These are phyloP conservation scores for Pyrrhura leucotis DNA, from an alignment of 2,797 vertebrate genomes.

Conservation along the genomic window DNA sequence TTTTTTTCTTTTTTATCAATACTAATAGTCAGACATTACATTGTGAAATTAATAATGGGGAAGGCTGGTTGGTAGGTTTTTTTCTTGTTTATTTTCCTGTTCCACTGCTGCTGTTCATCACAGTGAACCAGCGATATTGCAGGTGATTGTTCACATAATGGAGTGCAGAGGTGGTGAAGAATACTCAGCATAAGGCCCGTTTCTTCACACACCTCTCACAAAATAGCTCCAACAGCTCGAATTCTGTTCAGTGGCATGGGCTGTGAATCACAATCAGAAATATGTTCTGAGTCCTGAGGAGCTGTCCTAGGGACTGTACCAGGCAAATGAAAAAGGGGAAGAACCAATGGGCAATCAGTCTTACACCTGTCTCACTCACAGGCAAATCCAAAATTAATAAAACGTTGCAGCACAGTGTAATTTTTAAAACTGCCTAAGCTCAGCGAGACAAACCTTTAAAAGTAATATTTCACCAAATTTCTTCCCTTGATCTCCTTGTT, in stretches of 20 bases:
- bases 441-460: neutral
- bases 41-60: neutral
- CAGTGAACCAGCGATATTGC: neutral
- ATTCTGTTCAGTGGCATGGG: neutral
- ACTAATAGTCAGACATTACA: neutral
- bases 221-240: neutral
- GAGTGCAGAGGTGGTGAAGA: neutral
- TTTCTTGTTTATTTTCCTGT: neutral
- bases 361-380: neutral
- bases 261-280: neutral
- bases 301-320: neutral
- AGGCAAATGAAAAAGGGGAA: neutral
- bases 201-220: neutral
- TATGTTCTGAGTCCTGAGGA: neutral
- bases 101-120: neutral
- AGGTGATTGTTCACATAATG: neutral
- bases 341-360: neutral
- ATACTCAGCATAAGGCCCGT: neutral
- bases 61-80: neutral
- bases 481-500: neutral
- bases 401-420: neutral
- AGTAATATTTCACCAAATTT: neutral
- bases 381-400: neutral
- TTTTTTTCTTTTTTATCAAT: neutral
- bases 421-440: neutral